phyloP scores from a whole-genome alignment of 2,113 vertebrate genomes.

The Buteo buteo region DNA sequence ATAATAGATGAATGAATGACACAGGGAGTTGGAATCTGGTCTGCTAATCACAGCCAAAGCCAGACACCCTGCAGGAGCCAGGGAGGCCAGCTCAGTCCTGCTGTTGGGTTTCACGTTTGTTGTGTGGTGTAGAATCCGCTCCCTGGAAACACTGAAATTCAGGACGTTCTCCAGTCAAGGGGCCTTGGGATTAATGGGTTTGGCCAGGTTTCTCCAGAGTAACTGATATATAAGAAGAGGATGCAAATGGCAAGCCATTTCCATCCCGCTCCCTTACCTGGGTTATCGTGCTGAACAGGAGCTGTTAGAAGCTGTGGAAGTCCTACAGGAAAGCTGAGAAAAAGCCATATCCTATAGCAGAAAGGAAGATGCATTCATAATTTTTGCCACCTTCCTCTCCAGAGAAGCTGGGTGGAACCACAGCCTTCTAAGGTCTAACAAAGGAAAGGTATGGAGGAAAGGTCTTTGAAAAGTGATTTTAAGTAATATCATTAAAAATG shows the following conservation, averaged over 20 bases:
- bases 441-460: not conserved
- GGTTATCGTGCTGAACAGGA: not conserved
- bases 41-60: not conserved
- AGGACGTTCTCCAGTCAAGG: not conserved
- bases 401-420: not conserved
- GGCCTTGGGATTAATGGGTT: not conserved
- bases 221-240: not conserved
- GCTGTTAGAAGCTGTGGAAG: not conserved
- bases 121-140: not conserved
- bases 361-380: not conserved
- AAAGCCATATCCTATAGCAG: not conserved
- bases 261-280: no score
- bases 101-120: not conserved
- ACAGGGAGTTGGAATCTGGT: not conserved
- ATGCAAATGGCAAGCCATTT: not conserved
- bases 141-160: not conserved
- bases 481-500: not conserved
- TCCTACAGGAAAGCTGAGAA: not conserved
- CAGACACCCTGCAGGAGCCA: not conserved
- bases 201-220: not conserved
- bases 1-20: not conserved
- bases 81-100: not conserved
- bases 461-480: not conserved
- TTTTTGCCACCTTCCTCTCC: not conserved
- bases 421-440: not conserved